These are phyloP conservation scores for Brachyrhaphis roseni DNA, from an alignment of 2,797 vertebrate genomes.

Conservation along the genomic window DNA sequence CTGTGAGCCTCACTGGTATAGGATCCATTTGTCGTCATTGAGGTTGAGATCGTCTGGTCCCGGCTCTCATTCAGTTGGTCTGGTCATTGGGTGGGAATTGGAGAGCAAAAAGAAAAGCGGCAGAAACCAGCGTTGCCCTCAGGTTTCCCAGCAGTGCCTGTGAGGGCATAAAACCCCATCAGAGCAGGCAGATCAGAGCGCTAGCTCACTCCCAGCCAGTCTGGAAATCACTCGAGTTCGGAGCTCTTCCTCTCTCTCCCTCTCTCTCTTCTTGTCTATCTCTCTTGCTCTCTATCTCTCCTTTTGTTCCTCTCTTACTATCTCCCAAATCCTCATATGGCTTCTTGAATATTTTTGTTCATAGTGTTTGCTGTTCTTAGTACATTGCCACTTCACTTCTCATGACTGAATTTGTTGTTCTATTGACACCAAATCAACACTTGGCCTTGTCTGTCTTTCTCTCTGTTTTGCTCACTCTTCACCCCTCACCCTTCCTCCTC, in stretches of 20 bases:
- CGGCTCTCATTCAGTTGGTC: constrained; percentile 32
- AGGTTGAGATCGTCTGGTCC: constrained; percentile 42
- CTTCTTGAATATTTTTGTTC: constrained; percentile 45
- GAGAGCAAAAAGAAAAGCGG: constrained; percentile 47
- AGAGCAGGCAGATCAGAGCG: constrained; percentile 65
- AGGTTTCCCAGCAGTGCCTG: constrained; percentile 61
- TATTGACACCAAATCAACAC: constrained; percentile 69
- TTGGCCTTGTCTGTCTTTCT: constrained; percentile 26
- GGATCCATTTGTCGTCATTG: constrained; percentile 63
- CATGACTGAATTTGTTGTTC: constrained; percentile 24
- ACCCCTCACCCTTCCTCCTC: background rate
- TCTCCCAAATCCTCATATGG: constrained; percentile 36
- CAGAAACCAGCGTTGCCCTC: constrained; percentile 55
- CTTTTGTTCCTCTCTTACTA: constrained; percentile 24
- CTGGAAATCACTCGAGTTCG: constrained; percentile 66
- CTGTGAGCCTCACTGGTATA: constrained; percentile 42
- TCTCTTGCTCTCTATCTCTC: constrained; percentile 32
- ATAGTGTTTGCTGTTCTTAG: constrained; percentile 19
- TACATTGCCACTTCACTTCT: constrained; percentile 2
- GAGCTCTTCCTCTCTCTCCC: constrained; percentile 54
- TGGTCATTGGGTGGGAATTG: constrained; percentile 19
- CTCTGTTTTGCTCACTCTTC: constrained; percentile 29
- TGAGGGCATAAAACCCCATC: constrained; percentile 71
- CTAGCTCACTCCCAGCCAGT: constrained; percentile 71
- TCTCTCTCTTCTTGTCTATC: constrained; percentile 37